Percentiles rank a stretch among this genome's conserved stretches.
phyloP scores from a whole-genome alignment of 2,888 invertebrate genomes.

The Periphyllus acericola region DNA sequence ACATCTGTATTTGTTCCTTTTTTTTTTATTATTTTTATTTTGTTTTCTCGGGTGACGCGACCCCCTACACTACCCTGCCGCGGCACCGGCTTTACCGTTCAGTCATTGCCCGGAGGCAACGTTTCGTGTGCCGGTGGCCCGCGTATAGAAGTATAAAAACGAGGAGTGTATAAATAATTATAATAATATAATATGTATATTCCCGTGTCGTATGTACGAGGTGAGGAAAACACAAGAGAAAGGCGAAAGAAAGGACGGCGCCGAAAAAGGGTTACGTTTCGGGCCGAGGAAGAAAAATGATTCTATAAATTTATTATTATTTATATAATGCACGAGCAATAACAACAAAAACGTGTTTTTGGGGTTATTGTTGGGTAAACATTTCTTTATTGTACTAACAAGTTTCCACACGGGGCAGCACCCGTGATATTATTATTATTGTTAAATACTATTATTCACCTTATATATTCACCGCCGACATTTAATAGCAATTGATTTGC shows the following conservation, averaged over 20 bases:
- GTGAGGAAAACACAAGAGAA: conserved; percentile 34
- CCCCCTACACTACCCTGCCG: not conserved
- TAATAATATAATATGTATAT: conserved; percentile 7
- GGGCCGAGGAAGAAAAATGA: not conserved
- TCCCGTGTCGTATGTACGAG: not conserved
- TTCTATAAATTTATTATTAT: conserved; percentile 38
- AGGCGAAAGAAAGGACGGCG: conserved; percentile 18
- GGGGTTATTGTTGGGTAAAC: conserved; percentile 59
- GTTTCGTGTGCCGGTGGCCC: not conserved
- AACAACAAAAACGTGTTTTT: conserved; percentile 57
- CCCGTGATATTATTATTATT: conserved; percentile 42
- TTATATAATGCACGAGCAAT: conserved; percentile 14
- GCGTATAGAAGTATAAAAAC: not conserved
- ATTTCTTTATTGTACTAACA: conserved; percentile 51
- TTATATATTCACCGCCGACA: not conserved
- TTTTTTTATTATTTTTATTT: conserved; percentile 5
- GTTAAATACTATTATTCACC: not conserved
- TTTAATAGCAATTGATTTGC: conserved; percentile 59
- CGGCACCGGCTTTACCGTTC: not conserved
- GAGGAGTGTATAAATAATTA: conserved; percentile 11
- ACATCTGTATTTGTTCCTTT: conserved; percentile 55
- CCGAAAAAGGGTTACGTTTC: conserved; percentile 1
- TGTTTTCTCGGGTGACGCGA: not conserved
- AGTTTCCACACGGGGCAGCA: conserved; percentile 15
- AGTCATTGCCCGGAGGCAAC: conserved; percentile 3